Evolutionary conservation across 2,113 vertebrate species (phyloP).

Genomic region (Takifugu flavidus): DNA sequence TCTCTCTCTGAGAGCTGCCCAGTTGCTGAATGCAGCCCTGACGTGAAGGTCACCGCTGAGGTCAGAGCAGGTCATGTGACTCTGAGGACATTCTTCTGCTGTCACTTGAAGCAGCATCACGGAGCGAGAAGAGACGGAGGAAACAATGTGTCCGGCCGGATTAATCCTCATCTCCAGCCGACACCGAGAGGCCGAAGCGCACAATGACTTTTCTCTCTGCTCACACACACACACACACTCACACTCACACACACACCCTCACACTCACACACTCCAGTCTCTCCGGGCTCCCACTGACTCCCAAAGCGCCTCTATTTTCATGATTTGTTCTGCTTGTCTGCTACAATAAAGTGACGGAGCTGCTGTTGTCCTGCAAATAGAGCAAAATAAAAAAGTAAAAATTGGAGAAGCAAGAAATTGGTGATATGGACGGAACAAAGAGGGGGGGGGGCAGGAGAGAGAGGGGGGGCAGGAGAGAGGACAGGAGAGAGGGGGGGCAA

Average conservation of each 20-base stretch:
- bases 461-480: no score
- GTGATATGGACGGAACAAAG: slow-evolving; percentile 46
- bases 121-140: slow-evolving; percentile 4
- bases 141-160: slow-evolving; percentile 41
- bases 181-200: slow-evolving; percentile 35
- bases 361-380: slow-evolving; percentile 49
- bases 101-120: slow-evolving; percentile 11
- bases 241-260: no score
- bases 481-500: background rate
- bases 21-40: no score
- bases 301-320: slow-evolving; percentile 44
- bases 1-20: no score
- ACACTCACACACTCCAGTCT: slow-evolving; percentile 28
- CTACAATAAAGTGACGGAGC: slow-evolving; percentile 53
- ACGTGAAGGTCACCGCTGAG: no score
- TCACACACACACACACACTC: no score
- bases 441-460: no score
- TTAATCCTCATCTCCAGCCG: slow-evolving; percentile 37
- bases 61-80: no score
- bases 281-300: slow-evolving; percentile 50
- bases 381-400: slow-evolving; percentile 27
- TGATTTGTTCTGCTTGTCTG: slow-evolving; percentile 61
- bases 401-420: slow-evolving; percentile 29
- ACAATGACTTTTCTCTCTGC: slow-evolving; percentile 19
- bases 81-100: background rate